A percentile compares a stretch with the other conserved stretches of the same genome.
Evolutionary conservation across 2,113 vertebrate genomes (phyloP).

Genomic region (Spilogale gracilis): DNA sequence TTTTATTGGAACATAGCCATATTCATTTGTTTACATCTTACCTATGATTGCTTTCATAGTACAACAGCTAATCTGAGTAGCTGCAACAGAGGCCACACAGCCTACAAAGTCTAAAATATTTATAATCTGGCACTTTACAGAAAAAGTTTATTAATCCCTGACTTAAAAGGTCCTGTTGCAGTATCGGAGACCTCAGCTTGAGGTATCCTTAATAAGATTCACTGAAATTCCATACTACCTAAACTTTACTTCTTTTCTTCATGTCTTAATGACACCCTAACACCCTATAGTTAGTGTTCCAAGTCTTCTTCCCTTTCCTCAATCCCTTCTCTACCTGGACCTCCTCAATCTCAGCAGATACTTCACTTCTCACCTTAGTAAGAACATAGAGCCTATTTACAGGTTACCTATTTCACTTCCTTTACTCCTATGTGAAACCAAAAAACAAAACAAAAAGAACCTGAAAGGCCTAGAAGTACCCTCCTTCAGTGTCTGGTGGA

Average conservation of each 20-base stretch:
- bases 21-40: conserved; percentile 15
- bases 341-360: not conserved
- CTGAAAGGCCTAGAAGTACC: not conserved
- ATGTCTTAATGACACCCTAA: not conserved
- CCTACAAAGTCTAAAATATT: not conserved
- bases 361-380: not conserved
- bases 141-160: not conserved
- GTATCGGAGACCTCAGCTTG: not conserved
- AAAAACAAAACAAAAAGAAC: not conserved
- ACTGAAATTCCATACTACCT: not conserved
- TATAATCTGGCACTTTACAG: not conserved
- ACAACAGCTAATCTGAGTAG: not conserved
- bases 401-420: not conserved
- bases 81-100: not conserved
- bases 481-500: not conserved
- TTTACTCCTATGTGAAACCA: not conserved
- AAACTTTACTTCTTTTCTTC: not conserved
- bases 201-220: not conserved
- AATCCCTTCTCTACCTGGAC: not conserved
- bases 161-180: not conserved
- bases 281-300: not conserved
- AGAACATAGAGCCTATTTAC: not conserved
- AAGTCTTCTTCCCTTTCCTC: not conserved
- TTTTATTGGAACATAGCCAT: not conserved
- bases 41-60: not conserved